Evolutionary conservation across 2,797 vertebrate genomes (phyloP).

Genomic region (Mormyrus hasselquistii): DNA sequence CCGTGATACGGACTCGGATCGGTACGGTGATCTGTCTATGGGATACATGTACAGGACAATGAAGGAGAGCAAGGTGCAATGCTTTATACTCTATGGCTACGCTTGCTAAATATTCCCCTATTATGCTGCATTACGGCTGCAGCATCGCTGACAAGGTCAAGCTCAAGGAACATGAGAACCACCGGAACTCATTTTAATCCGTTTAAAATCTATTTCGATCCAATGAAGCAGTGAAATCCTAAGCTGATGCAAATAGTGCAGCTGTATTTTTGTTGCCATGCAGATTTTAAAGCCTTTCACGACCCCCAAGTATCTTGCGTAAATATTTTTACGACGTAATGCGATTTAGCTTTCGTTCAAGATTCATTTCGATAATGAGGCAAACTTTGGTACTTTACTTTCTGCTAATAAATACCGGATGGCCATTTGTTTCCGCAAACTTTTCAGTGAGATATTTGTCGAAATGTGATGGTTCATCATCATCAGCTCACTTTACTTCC

Average conservation of each 20-base stretch:
- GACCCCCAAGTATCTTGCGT: background rate
- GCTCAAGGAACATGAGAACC: background rate
- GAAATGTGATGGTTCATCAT: constrained; percentile 5
- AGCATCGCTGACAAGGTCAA: background rate
- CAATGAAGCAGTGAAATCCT: background rate
- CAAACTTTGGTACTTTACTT: background rate
- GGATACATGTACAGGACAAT: background rate
- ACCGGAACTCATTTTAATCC: background rate
- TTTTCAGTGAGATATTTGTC: background rate
- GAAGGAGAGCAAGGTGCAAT: background rate
- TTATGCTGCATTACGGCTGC: background rate
- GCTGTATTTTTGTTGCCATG: background rate
- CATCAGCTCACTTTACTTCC: background rate
- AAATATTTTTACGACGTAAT: background rate
- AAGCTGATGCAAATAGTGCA: background rate
- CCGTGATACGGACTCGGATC: background rate
- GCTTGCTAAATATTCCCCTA: background rate
- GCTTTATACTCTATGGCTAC: background rate
- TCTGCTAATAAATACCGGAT: background rate
- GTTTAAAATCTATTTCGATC: background rate
- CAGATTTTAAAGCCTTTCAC: background rate
- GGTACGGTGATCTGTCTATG: background rate
- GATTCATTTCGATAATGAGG: constrained; percentile 3
- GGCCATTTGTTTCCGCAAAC: background rate
- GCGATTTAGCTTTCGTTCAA: background rate